These are phyloP conservation scores for Pterostichus niger DNA, from an alignment of 2,888 invertebrate genomes.

Conservation along the genomic window DNA sequence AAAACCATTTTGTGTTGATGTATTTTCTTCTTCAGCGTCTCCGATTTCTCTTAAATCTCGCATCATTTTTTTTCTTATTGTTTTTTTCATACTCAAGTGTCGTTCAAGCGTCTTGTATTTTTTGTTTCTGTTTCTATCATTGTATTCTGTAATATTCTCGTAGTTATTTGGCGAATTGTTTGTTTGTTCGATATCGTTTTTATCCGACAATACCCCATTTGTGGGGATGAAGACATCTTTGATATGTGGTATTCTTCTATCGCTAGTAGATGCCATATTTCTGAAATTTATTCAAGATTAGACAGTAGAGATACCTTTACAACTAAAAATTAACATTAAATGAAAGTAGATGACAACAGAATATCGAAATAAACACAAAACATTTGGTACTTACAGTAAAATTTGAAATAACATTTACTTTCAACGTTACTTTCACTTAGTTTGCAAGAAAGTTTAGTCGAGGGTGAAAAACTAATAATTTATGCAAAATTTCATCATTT, in stretches of 20 bases:
- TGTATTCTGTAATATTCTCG: constrained; percentile 79
- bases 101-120: constrained; percentile 88
- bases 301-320: too few relatives aligned
- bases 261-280: constrained; percentile 77
- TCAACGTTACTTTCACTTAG: constrained; percentile 29
- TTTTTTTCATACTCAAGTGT: constrained; percentile 93
- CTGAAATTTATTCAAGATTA: too few relatives aligned
- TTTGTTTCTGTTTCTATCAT: constrained; percentile 80
- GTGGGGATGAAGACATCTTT: constrained; percentile 83
- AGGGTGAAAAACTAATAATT: not conserved
- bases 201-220: constrained; percentile 79
- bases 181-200: constrained; percentile 64
- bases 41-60: constrained; percentile 86
- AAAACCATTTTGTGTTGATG: constrained; percentile 73
- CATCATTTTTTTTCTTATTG: constrained; percentile 92
- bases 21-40: constrained; percentile 73
- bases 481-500: not conserved
- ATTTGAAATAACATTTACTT: not conserved
- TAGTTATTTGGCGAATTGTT: constrained; percentile 69
- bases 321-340: too few relatives aligned
- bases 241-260: constrained; percentile 87
- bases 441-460: not conserved
- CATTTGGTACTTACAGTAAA: too few relatives aligned
- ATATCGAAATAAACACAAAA: too few relatives aligned
- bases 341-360: too few relatives aligned